phyloP scores from a whole-genome alignment of 2,888 invertebrate genomes.

The Conchocele bisecta region DNA sequence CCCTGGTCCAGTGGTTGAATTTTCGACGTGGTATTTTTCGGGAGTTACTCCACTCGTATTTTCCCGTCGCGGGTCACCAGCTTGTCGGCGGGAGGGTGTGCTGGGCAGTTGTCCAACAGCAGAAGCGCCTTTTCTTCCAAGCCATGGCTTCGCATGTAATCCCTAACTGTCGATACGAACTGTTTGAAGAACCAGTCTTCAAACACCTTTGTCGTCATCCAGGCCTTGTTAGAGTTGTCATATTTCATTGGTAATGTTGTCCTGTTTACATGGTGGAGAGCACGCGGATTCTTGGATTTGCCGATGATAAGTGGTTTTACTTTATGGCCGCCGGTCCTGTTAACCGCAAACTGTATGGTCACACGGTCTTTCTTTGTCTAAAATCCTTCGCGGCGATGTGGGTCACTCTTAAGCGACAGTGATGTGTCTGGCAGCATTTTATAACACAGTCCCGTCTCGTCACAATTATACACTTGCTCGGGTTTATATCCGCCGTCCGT shows the following conservation, averaged over 20 bases:
- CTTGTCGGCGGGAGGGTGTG: no score
- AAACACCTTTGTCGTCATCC: slow-evolving; percentile 35
- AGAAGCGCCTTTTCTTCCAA: slow-evolving; percentile 8
- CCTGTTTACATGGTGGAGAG: slow-evolving; percentile 28
- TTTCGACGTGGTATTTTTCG: no score
- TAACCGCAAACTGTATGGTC: slow-evolving; percentile 27
- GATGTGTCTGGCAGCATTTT: slow-evolving; percentile 58
- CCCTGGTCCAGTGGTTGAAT: no score
- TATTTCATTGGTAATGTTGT: background rate
- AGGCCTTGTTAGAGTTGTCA: slow-evolving; percentile 20
- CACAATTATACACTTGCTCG: background rate
- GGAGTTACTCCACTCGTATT: no score
- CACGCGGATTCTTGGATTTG: slow-evolving; percentile 18
- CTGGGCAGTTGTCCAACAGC: slow-evolving; percentile 19
- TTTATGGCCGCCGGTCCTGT: slow-evolving; percentile 42
- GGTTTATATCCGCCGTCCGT: background rate
- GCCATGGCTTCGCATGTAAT: background rate
- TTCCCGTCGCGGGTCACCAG: no score
- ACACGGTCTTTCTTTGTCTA: slow-evolving; percentile 29
- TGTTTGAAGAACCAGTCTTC: slow-evolving; percentile 19
- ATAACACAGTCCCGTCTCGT: slow-evolving; percentile 50
- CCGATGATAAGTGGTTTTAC: slow-evolving; percentile 40
- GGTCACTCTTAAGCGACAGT: slow-evolving; percentile 16
- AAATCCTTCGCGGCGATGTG: slow-evolving; percentile 18
- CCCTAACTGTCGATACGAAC: slow-evolving; percentile 15